These are phyloP conservation scores for Lates japonicus DNA, from an alignment of 2,797 vertebrate species.

Conservation along the genomic window DNA sequence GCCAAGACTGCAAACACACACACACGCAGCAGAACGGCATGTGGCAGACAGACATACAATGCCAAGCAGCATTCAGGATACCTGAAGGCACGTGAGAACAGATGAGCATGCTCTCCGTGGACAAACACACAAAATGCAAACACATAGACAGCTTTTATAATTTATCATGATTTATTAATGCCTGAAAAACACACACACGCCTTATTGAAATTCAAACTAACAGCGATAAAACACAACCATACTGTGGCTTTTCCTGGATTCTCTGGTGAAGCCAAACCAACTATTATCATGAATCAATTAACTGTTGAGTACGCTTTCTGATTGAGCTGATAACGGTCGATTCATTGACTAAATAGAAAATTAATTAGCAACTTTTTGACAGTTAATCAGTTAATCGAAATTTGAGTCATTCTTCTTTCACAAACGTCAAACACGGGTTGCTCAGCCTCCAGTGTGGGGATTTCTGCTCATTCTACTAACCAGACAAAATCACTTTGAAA, in stretches of 20 bases:
- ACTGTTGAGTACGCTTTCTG: not conserved
- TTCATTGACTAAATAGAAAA: not conserved
- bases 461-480: too few relatives aligned
- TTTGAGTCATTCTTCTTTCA: too few relatives aligned
- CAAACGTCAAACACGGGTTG: too few relatives aligned
- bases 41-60: slow-evolving; percentile 3
- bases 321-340: not conserved
- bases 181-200: not conserved
- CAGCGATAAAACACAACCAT: not conserved
- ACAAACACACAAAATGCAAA: not conserved
- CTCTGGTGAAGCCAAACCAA: too few relatives aligned
- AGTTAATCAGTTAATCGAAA: too few relatives aligned
- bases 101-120: not conserved
- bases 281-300: not conserved
- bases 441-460: not conserved
- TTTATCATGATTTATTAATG: too few relatives aligned
- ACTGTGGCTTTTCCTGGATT: not conserved
- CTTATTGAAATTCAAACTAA: not conserved
- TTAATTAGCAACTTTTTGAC: not conserved
- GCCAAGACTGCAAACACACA: slow-evolving; percentile 34
- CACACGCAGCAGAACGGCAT: slow-evolving; percentile 7
- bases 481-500: too few relatives aligned
- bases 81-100: not conserved
- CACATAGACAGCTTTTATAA: not conserved
- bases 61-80: not conserved